A percentile compares a stretch with the other conserved stretches of the same genome.
Evolutionary conservation across 2,797 vertebrate genomes (phyloP).

Genomic region (Pachyuromys duprasi): DNA sequence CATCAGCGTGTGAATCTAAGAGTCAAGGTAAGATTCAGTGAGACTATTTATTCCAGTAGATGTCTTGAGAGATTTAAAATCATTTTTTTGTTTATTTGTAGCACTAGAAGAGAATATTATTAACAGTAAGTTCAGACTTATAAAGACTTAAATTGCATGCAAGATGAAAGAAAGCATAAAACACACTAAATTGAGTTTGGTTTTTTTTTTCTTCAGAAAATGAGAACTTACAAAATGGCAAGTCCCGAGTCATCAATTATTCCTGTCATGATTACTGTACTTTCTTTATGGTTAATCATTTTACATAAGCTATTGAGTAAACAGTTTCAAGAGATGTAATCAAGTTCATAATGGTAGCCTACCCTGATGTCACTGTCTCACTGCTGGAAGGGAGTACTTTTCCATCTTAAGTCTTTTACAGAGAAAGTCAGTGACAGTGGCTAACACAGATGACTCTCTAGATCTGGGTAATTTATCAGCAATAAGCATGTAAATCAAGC

Average conservation of each 20-base stretch:
- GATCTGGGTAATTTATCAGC: constrained; percentile 14
- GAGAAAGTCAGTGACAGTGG: constrained; percentile 10
- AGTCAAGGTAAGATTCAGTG: constrained; percentile 72
- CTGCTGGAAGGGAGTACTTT: background rate
- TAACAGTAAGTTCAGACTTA: constrained; percentile 60
- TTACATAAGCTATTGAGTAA: constrained; percentile 34
- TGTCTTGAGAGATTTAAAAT: constrained; percentile 65
- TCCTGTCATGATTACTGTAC: constrained; percentile 33
- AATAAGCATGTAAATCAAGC: constrained; percentile 16
- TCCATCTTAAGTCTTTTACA: background rate
- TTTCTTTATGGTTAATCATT: constrained; percentile 58
- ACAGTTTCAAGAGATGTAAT: constrained; percentile 51
- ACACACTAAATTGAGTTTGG: constrained; percentile 13
- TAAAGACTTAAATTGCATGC: constrained; percentile 46
- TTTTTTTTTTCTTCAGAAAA: constrained; percentile 24
- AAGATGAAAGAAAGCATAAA: constrained; percentile 64
- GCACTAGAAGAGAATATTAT: constrained; percentile 49
- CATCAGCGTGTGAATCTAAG: constrained; percentile 33
- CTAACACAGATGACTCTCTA: background rate
- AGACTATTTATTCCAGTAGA: constrained; percentile 71
- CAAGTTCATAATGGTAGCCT: constrained; percentile 55
- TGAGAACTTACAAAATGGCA: constrained; percentile 58
- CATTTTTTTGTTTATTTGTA: constrained; percentile 68
- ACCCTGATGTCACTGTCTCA: constrained; percentile 34
- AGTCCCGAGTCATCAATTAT: constrained; percentile 41